These are phyloP conservation scores for Mesitornis unicolor DNA, from an alignment of 2,113 vertebrate genomes.

Conservation along the genomic window DNA sequence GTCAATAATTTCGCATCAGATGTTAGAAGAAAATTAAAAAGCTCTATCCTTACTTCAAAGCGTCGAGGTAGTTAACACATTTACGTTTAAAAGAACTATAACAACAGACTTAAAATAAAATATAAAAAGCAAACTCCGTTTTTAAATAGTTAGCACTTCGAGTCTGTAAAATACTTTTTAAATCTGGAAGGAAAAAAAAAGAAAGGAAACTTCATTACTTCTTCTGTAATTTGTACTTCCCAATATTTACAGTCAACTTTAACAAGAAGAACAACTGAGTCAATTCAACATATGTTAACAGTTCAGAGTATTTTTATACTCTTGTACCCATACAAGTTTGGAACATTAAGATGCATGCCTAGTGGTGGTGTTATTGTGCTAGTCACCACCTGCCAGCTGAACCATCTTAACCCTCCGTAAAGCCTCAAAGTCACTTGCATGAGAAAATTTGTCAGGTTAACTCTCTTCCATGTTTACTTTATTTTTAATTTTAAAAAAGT, in stretches of 20 bases:
- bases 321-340: background rate
- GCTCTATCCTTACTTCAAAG: background rate
- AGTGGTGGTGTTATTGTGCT: background rate
- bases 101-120: background rate
- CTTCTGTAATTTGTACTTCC: background rate
- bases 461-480: background rate
- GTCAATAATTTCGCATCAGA: background rate
- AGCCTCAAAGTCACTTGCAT: background rate
- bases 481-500: background rate
- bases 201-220: background rate
- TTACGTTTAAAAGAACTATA: background rate
- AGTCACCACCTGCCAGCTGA: background rate
- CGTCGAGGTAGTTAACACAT: background rate
- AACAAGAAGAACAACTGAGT: background rate
- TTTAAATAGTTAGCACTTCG: background rate
- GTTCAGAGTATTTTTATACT: background rate
- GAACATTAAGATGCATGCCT: background rate
- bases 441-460: background rate
- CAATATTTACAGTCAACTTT: background rate
- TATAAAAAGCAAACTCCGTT: background rate
- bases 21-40: background rate
- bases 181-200: background rate
- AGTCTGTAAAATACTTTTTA: background rate
- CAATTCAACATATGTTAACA: background rate
- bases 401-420: background rate